Evolutionary conservation across 2,113 vertebrate species (phyloP), one percentile per base, ranked within the genome.

Genomic region (Chauna torquata): DNA sequence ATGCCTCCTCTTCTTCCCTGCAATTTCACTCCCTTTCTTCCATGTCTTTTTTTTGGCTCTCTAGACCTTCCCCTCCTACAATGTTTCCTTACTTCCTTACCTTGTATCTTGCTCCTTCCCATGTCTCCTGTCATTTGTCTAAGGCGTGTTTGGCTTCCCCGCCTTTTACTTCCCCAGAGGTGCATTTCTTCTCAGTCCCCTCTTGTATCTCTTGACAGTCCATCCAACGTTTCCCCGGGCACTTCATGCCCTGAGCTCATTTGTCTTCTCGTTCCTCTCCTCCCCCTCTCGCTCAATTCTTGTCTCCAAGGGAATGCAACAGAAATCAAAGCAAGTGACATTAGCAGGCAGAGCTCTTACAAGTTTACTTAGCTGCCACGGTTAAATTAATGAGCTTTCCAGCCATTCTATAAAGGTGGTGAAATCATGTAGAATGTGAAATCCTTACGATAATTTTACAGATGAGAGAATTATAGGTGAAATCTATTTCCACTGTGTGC

Each of bases 301-400:
- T 58, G 70, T 94, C 88, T 92, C 81, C 59, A 69, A 88, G 64
- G 75, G 75, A 88, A 47, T 66, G 50, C 64, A 82, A 57, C 54
- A 77, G 84, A 79, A 93, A 90, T 82, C 68, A 90, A 59, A 75
- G 65, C 83, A 40, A 88, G 74, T 91, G 83, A 90, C 88, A 71
- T 92, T 71, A 90, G 80, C 49, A 81, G 64, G 75, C 78, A 75
- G 18, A 76, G 50, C 54, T 66, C 76, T 86, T 86, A 24, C 11
- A 65, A 86, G 76, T 94, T 93, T 93, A 61, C 79, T 96, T 88
- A 87, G 82, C 45, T 92, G 61, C 78, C 62, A n/a, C 54, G 57
- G 77, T 91, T 94, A 91, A 84, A 75, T 94, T 87, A 95, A 80
- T 0, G 3, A 87, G 61, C 68, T 95, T 95, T 92, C 82, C 71